phyloP scores from a whole-genome alignment of 2,888 invertebrate species.

The Lordiphosa fenestrarum region DNA sequence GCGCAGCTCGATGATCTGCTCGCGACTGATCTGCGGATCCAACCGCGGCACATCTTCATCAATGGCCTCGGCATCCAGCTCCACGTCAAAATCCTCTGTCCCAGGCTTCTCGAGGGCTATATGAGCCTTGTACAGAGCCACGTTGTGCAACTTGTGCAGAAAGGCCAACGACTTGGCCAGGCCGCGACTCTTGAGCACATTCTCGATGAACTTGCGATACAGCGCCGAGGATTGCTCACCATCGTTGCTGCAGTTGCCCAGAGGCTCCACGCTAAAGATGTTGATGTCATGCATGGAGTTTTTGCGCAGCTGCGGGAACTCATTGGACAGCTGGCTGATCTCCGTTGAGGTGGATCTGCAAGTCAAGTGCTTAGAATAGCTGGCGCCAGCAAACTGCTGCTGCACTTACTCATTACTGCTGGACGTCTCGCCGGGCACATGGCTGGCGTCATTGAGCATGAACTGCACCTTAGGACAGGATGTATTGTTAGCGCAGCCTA shows the following conservation, averaged over 20 bases:
- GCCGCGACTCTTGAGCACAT: conserved; percentile 92
- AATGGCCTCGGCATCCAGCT: conserved; percentile 80
- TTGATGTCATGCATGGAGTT: conserved; percentile 79
- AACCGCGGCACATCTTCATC: conserved; percentile 79
- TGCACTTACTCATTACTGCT: conserved; percentile 79
- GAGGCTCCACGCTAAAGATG: conserved; percentile 82
- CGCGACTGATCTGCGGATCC: conserved; percentile 78
- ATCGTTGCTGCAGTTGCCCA: conserved; percentile 81
- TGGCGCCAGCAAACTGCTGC: background rate
- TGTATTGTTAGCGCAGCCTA: conserved; percentile 38
- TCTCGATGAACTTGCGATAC: conserved; percentile 90
- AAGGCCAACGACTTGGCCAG: conserved; percentile 90
- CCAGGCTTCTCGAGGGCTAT: conserved; percentile 85
- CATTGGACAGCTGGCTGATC: conserved; percentile 71
- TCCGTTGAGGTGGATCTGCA: conserved; percentile 77
- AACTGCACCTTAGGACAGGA: conserved; percentile 78
- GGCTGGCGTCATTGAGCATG: conserved; percentile 75
- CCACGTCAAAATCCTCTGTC: conserved; percentile 68
- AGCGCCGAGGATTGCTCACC: conserved; percentile 81
- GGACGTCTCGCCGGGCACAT: conserved; percentile 77
- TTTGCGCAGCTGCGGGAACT: conserved; percentile 66
- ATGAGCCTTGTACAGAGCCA: conserved; percentile 86
- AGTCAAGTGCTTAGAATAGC: background rate
- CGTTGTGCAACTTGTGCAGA: conserved; percentile 86
- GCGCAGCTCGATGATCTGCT: conserved; percentile 77